Base-by-base conservation (phyloP, 37 sponge, comb jelly and placozoan species). In the Ianthella basta region DNA sequence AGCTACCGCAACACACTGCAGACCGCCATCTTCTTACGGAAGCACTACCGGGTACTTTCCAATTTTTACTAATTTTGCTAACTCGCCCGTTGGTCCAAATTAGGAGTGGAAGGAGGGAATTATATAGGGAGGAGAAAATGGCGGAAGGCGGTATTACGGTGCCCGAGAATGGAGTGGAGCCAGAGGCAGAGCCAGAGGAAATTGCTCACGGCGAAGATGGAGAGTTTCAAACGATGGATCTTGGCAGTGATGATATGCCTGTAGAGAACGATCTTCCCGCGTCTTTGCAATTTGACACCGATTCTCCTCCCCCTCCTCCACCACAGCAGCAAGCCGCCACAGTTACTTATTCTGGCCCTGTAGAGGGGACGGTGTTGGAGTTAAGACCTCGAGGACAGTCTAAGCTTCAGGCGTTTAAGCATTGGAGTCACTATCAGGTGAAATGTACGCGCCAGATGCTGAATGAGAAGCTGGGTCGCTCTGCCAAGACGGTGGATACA, bases 381-480 rank as follows among this genome's bases (percentile, higher is more conserved):
- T 55, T 70, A 6, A 84, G 29, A 34, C 88, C 13, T 23, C 60
- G 78, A 41, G 54, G 78, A 4, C 78, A 32, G 50, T 87, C 87
- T 0, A 83, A 55, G 33, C 60, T 82, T 30, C 64, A 70, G 35
- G 41, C 27, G 27, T 57, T 93, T 15, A 90, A 83, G 57, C 92
- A 96, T 16, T 96, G 96, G 96, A 83, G 89, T 40, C 33, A 70
- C n/a, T 84, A 80, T 24, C 91, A 91, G 67, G 29, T 89, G 57
- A 90, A 91, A 74, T 54, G 88, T 33, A 89, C 96, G 25, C 84
- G 86, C 36, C 98, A 97, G 74, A 38, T 93, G 14, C 77, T 97
- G 34, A 89, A 90, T 15, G 98, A 97, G 85, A 80, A 82, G 32
- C 80, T 97, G 37, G 98, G 98, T 19, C 53, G 82, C 1, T 91